These are phyloP conservation scores for Acleris literana DNA, from an alignment of 2,888 invertebrate species.

Conservation along the genomic window DNA sequence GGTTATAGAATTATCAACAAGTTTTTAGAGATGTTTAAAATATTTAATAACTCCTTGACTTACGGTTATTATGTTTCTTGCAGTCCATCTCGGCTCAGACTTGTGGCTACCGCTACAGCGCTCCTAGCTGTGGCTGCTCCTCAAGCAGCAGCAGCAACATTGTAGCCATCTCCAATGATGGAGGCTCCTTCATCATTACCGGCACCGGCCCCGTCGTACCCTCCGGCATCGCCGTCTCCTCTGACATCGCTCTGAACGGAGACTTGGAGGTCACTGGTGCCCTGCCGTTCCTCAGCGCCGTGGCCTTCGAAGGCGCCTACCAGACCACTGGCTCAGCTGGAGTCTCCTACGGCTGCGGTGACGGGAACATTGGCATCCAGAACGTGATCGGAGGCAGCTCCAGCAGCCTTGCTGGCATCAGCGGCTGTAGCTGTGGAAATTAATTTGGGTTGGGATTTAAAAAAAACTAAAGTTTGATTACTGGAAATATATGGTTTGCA, in stretches of 20 bases:
- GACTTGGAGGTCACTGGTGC: conserved; percentile 47
- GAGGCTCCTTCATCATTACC: conserved; percentile 36
- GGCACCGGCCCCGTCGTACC: conserved; percentile 49
- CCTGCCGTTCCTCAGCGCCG: conserved; percentile 53
- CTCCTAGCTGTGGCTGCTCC: conserved; percentile 11
- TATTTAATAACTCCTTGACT: too few species aligned
- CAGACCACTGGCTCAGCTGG: conserved; percentile 6
- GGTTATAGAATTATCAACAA: too few species aligned
- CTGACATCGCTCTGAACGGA: conserved; percentile 58
- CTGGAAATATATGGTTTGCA: too few species aligned
- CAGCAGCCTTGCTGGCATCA: too few species aligned
- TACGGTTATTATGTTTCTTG: too few species aligned
- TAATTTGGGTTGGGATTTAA: too few species aligned
- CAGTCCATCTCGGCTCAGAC: not conserved
- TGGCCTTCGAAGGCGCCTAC: conserved; percentile 47
- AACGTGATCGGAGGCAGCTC: not conserved
- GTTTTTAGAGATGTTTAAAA: too few species aligned
- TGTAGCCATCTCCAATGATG: conserved; percentile 16
- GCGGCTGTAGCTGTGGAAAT: too few species aligned
- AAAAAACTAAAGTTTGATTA: not conserved
- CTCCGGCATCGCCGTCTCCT: conserved; percentile 50
- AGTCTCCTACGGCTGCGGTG: conserved; percentile 19
- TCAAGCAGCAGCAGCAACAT: conserved; percentile 12
- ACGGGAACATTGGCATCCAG: conserved; percentile 8
- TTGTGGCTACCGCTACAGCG: too few species aligned